These are phyloP conservation scores for Cromileptes altivelis DNA, from an alignment of 2,113 vertebrate species.

Conservation along the genomic window DNA sequence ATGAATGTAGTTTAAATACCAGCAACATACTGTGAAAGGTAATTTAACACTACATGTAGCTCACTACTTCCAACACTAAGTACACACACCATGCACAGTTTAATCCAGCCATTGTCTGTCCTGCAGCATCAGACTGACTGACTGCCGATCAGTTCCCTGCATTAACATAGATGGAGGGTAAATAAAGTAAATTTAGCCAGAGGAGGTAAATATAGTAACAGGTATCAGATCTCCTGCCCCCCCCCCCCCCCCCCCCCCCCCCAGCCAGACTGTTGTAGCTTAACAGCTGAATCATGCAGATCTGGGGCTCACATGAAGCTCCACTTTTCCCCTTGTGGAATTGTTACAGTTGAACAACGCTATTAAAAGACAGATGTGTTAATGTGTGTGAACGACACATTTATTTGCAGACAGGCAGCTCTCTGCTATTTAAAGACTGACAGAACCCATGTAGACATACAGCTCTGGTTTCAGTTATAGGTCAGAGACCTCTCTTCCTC, in stretches of 20 bases:
- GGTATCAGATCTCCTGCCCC: slow-evolving; percentile 22
- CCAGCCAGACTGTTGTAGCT: neutral
- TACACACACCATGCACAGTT: neutral
- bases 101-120: too few species aligned
- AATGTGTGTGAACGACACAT: neutral
- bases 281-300: neutral
- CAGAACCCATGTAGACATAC: neutral
- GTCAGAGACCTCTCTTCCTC: neutral
- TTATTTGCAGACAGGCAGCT: neutral
- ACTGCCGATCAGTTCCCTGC: neutral
- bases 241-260: neutral
- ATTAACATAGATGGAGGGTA: neutral
- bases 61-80: too few species aligned
- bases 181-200: neutral
- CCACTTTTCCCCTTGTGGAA: neutral
- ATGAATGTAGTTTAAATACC: too few species aligned
- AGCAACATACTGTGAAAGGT: too few species aligned
- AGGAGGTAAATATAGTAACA: slow-evolving; percentile 67
- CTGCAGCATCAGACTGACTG: slow-evolving; percentile 15
- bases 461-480: slow-evolving; percentile 45
- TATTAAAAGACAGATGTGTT: neutral
- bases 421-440: neutral
- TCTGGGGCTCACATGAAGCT: neutral
- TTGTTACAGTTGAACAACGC: neutral
- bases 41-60: too few species aligned